Percentiles rank a stretch among this genome's conserved stretches.
phyloP scores from a whole-genome alignment of 2,888 invertebrate genomes.

The Siphlonurus alternatus region DNA sequence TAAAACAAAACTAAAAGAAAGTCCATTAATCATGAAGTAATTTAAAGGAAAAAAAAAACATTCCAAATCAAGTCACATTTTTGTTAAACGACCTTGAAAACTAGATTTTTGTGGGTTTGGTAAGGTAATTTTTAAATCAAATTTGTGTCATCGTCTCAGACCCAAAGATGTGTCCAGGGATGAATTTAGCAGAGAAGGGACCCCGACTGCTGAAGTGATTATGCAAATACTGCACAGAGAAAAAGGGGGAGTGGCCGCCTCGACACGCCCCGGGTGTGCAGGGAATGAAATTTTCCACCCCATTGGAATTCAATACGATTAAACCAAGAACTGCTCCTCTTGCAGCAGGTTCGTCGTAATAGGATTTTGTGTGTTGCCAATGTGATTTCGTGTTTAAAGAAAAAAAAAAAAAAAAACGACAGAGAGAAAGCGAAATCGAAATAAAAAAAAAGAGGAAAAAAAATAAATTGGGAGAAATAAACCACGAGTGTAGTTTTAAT shows the following conservation, averaged over 20 bases:
- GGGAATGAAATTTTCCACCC: constrained; percentile 33
- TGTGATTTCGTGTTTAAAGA: constrained; percentile 15
- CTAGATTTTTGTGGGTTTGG: neutral
- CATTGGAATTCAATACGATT: constrained; percentile 34
- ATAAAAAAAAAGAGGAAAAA: too few relatives aligned
- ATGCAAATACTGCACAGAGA: constrained; percentile 8
- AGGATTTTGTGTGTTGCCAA: constrained; percentile 14
- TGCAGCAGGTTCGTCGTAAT: constrained; percentile 6
- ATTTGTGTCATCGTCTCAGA: too few relatives aligned
- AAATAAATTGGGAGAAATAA: too few relatives aligned
- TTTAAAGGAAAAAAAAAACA: neutral
- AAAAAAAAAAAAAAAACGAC: too few relatives aligned
- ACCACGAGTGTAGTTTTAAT: too few relatives aligned
- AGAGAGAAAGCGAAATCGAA: too few relatives aligned
- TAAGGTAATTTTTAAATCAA: neutral
- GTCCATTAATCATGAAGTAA: too few relatives aligned
- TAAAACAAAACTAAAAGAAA: neutral
- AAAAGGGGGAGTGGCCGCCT: neutral
- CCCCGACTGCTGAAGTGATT: neutral
- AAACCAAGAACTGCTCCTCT: constrained; percentile 12
- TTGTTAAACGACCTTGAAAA: neutral
- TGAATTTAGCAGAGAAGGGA: too few relatives aligned
- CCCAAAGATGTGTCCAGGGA: too few relatives aligned
- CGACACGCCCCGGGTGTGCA: neutral
- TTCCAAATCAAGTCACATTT: neutral